Evolutionary conservation across 2,113 vertebrate genomes (phyloP).

Genomic region (Gobio gobio): DNA sequence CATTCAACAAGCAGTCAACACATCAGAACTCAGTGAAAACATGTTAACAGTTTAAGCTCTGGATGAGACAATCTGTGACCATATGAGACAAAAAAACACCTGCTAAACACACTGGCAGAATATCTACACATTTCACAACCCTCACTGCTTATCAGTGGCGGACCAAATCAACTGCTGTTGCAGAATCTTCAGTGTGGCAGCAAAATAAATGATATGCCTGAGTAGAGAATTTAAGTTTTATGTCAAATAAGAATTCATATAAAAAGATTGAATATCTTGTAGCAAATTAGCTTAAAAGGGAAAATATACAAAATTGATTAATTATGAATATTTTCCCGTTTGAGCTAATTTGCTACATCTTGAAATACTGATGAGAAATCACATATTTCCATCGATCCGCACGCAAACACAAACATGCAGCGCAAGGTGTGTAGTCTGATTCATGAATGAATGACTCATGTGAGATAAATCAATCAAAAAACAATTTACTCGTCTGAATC

Average conservation of each 20-base stretch:
- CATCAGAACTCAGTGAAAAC: background rate
- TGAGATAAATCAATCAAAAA: background rate
- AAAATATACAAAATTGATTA: too few relatives aligned
- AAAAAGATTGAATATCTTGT: background rate
- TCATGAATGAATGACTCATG: background rate
- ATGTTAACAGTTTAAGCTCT: slow-evolving; percentile 13
- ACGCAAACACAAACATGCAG: background rate
- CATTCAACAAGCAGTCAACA: background rate
- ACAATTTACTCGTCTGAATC: background rate
- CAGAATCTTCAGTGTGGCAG: background rate
- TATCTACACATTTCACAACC: background rate
- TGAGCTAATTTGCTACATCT: too few relatives aligned
- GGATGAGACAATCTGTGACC: background rate
- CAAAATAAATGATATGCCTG: background rate
- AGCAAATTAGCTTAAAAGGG: too few relatives aligned
- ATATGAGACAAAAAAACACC: background rate
- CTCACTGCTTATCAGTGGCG: background rate
- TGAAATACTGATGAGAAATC: background rate
- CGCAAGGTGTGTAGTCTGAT: background rate
- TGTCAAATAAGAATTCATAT: background rate
- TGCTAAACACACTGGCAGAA: background rate
- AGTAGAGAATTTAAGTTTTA: background rate
- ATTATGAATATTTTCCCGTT: too few relatives aligned
- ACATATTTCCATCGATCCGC: background rate
- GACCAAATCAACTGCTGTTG: background rate